phyloP scores from a whole-genome alignment of 2,113 vertebrate genomes.

The Myrmecophaga tridactyla region DNA sequence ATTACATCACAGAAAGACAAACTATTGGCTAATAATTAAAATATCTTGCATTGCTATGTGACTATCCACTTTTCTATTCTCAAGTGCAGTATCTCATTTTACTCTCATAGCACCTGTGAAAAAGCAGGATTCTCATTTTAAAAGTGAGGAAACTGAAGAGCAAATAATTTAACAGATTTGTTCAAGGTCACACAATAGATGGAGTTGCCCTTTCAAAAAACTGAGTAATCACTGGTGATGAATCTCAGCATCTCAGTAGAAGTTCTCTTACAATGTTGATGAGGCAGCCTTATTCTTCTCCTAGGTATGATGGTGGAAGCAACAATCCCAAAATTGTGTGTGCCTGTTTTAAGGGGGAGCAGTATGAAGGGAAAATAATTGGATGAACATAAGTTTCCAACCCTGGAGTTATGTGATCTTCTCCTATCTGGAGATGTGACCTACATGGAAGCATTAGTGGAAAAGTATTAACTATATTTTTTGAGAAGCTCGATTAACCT shows the following conservation, averaged over 20 bases:
- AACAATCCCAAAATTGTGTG: neutral
- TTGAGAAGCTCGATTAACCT: conserved; percentile 26
- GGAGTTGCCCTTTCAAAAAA: neutral
- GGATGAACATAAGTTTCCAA: neutral
- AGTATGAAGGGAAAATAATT: neutral
- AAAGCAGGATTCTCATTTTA: neutral
- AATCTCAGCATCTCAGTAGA: neutral
- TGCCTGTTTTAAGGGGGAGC: neutral
- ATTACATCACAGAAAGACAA: neutral
- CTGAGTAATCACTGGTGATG: neutral
- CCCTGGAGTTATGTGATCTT: neutral
- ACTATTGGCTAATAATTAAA: neutral
- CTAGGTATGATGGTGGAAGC: neutral
- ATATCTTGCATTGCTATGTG: neutral
- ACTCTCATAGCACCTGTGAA: neutral
- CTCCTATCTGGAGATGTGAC: neutral
- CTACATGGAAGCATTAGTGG: neutral
- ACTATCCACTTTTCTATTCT: neutral
- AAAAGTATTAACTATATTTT: neutral
- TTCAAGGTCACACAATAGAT: neutral
- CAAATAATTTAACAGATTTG: neutral
- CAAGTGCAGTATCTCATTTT: neutral
- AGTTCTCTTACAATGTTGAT: neutral
- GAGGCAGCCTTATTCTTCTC: neutral
- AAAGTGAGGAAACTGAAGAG: conserved; percentile 9